Percentiles rank a stretch among this genome's conserved stretches.
Conservation (phyloP, 2,888 invertebrate genomes). For the Clivina fossor region DNA sequence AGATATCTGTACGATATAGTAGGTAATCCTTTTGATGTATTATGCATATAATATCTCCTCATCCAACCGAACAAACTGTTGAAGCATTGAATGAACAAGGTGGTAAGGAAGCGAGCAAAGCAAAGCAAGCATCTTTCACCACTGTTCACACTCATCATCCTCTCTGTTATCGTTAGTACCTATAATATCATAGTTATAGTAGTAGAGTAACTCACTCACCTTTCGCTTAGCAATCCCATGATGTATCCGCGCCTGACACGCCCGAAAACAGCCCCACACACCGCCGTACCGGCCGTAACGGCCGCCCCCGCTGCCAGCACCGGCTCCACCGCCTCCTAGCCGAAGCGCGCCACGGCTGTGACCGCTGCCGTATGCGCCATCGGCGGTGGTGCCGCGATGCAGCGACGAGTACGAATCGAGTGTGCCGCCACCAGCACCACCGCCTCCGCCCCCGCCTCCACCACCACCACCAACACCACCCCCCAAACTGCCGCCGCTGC, state of each 20-base stretch:
- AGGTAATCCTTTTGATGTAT: too few relatives aligned
- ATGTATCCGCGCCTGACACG: conserved; percentile 72
- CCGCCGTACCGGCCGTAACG: conserved; percentile 55
- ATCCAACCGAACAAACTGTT: too few relatives aligned
- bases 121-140: too few relatives aligned
- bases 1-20: too few relatives aligned
- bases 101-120: too few relatives aligned
- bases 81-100: too few relatives aligned
- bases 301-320: conserved; percentile 41
- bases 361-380: conserved; percentile 37
- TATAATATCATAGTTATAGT: too few relatives aligned
- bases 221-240: conserved; percentile 80
- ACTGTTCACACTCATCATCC: too few relatives aligned
- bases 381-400: conserved; percentile 41
- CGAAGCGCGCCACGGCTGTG: conserved; percentile 54
- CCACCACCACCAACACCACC: too few relatives aligned
- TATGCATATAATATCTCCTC: too few relatives aligned
- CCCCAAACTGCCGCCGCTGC: background rate
- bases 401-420: conserved; percentile 51
- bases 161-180: too few relatives aligned
- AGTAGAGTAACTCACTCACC: conserved; percentile 58
- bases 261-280: conserved; percentile 75
- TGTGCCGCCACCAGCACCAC: background rate
- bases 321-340: conserved; percentile 48
- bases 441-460: background rate